Evolutionary conservation across 1,140 invertebrate species (phyloP).

Genomic region (Cotesia vestalis): DNA sequence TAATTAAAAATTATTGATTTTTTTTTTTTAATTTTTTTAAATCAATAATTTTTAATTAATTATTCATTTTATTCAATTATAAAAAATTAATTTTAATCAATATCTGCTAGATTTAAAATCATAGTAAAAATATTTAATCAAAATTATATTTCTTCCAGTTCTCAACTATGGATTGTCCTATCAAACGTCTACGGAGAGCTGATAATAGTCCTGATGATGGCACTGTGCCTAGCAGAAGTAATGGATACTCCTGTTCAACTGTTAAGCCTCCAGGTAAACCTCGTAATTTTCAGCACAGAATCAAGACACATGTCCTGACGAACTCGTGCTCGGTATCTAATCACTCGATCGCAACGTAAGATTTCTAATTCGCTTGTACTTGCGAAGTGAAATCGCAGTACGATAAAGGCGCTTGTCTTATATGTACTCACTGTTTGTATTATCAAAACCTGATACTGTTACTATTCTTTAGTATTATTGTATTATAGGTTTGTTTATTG

Average conservation of each 20-base stretch:
- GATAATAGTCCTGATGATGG: slow-evolving; percentile 69
- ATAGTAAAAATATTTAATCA: too few species aligned
- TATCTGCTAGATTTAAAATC: too few species aligned
- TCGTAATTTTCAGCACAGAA: not conserved
- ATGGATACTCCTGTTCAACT: slow-evolving; percentile 70
- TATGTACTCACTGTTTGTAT: not conserved
- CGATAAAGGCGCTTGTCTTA: not conserved
- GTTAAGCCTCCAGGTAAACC: slow-evolving; percentile 71
- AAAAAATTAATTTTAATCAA: not conserved
- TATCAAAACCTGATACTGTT: not conserved
- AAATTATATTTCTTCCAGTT: slow-evolving; percentile 60
- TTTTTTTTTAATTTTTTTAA: too few species aligned
- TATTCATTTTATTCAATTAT: not conserved
- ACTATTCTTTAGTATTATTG: not conserved
- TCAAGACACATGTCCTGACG: not conserved
- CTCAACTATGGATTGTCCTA: slow-evolving; percentile 69
- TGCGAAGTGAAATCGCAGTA: slow-evolving; percentile 30
- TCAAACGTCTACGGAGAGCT: slow-evolving; percentile 73
- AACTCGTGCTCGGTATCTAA: slow-evolving; percentile 31
- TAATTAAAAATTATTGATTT: too few species aligned
- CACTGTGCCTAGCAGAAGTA: slow-evolving; percentile 70
- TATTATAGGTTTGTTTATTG: too few species aligned
- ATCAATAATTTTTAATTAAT: too few species aligned
- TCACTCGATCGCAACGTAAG: slow-evolving; percentile 37
- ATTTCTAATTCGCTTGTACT: slow-evolving; percentile 37